Conservation (phyloP, 2,797 vertebrate genomes). For the Sebastes hubbsi region DNA sequence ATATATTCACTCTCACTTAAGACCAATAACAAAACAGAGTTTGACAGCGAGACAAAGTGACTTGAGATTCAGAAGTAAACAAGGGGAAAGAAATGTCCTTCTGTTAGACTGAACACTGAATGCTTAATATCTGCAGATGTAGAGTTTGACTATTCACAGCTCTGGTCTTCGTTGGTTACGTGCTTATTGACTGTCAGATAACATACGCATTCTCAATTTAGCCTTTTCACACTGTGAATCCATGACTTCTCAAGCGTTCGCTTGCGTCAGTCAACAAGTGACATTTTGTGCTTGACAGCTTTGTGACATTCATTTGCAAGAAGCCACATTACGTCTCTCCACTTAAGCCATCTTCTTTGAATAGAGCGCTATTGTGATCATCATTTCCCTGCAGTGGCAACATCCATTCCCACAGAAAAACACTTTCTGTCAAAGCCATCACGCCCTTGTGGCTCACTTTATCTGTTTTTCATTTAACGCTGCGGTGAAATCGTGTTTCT, state of each 20-base stretch:
- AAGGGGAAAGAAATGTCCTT: neutral
- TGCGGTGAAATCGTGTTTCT: neutral
- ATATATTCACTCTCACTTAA: constrained; percentile 32
- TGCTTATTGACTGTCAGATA: neutral
- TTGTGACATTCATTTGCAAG: neutral
- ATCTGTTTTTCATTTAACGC: neutral
- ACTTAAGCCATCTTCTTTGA: neutral
- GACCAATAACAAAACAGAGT: constrained; percentile 24
- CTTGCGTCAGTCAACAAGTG: neutral
- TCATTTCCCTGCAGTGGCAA: neutral
- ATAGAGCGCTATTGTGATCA: neutral
- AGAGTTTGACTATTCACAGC: neutral
- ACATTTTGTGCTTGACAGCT: neutral
- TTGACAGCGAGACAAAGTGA: constrained; percentile 29
- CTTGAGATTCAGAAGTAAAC: neutral
- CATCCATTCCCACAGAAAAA: neutral
- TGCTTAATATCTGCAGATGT: neutral
- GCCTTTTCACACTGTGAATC: neutral
- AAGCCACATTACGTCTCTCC: neutral
- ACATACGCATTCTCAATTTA: neutral
- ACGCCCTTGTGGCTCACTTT: neutral
- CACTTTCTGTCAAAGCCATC: neutral
- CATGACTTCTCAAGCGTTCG: neutral
- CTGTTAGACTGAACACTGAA: neutral
- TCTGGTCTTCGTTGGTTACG: neutral